Evolutionary conservation across 2,797 vertebrate genomes (phyloP).

Genomic region (Sebastolobus altivelis): DNA sequence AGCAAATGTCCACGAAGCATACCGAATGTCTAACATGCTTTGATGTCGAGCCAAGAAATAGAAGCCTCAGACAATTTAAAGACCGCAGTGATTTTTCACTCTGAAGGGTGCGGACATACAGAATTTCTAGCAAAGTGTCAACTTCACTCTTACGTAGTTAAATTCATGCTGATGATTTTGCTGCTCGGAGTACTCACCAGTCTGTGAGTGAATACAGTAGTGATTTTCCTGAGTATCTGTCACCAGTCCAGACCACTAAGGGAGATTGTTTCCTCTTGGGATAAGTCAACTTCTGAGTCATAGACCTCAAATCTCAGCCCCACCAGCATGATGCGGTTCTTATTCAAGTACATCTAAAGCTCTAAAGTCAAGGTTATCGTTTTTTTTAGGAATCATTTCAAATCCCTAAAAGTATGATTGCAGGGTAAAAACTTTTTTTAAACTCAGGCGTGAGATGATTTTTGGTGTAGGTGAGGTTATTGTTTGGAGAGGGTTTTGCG

Average conservation of each 20-base stretch:
- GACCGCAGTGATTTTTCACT: conserved; percentile 39
- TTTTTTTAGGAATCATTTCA: neutral
- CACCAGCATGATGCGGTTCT: conserved; percentile 18
- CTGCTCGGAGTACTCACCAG: conserved; percentile 1
- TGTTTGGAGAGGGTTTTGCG: neutral
- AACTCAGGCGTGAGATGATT: neutral
- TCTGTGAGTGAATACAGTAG: conserved; percentile 7
- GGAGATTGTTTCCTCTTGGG: conserved; percentile 32
- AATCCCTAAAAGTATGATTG: neutral
- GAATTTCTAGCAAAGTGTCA: conserved; percentile 7
- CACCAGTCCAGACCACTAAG: conserved; percentile 12
- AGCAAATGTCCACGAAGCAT: conserved; percentile 16
- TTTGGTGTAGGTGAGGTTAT: neutral
- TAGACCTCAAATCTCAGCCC: conserved; percentile 24
- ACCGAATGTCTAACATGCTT: conserved; percentile 29
- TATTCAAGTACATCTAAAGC: conserved; percentile 18
- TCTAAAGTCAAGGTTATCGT: neutral
- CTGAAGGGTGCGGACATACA: conserved; percentile 11
- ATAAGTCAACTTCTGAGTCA: conserved; percentile 24
- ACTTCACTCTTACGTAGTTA: neutral
- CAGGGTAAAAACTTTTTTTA: neutral
- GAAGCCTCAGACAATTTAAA: conserved; percentile 34
- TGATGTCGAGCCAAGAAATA: conserved; percentile 59
- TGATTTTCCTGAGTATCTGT: conserved; percentile 27
- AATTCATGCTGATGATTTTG: conserved; percentile 8